Evolutionary conservation across 2,797 vertebrate genomes (phyloP), one percentile per base, ranked within the genome.

Genomic region (Scleropages formosus): DNA sequence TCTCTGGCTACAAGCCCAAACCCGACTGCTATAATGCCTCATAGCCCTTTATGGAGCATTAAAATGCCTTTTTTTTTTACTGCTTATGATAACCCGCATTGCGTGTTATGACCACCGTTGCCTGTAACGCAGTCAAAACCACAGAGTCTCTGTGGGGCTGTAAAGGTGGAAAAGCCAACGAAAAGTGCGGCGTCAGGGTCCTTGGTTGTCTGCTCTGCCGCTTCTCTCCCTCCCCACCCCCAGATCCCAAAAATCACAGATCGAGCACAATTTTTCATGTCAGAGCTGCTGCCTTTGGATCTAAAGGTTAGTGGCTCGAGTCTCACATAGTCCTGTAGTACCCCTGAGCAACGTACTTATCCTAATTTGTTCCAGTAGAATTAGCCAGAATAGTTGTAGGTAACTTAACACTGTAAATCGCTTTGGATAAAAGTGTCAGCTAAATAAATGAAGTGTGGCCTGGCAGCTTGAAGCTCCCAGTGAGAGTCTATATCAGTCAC

Each of bases 241-340:
- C n/a, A 3, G 20, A 9, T 61, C 20, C 24, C 62, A 22, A 56
- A 12, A 11, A 24, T 44, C 15, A 20, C 56, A 77, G 60, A 60
- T 47, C 62, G 75, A 39, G 75, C 71, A 69, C 78, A 65, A 78
- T 76, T 49, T 51, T 56, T 67, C 75, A 78, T 68, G 77, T 39
- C 31, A n/a, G n/a, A n/a, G n/a, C n/a, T n/a, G n/a, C n/a, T n/a
- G n/a, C n/a, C n/a, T n/a, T n/a, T n/a, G n/a, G n/a, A n/a, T n/a
- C n/a, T n/a, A n/a, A n/a, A n/a, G n/a, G n/a, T n/a, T n/a, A n/a
- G n/a, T n/a, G n/a, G n/a, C n/a, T n/a, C n/a, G n/a, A n/a, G n/a
- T n/a, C n/a, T n/a, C n/a, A n/a, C n/a, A n/a, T n/a, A n/a, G n/a
- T n/a, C n/a, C n/a, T n/a, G n/a, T n/a, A n/a, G n/a, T n/a, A n/a